Evolutionary conservation across 2,113 vertebrate genomes (phyloP).

Genomic region (Dascyllus trimaculatus): DNA sequence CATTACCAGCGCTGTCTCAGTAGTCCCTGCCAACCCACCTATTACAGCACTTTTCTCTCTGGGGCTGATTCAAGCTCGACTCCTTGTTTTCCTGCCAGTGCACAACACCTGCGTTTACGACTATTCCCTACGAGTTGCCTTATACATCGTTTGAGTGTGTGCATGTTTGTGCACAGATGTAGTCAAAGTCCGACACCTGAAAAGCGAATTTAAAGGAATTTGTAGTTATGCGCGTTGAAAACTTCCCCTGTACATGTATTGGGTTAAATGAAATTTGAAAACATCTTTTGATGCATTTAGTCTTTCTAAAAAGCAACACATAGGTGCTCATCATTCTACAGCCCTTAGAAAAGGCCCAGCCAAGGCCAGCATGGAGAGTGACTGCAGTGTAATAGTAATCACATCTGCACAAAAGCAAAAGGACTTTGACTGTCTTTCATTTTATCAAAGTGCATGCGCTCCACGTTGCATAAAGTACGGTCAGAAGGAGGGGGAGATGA

Average conservation of each 20-base stretch:
- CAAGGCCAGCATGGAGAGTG: conserved; percentile 54
- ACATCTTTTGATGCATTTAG: conserved; percentile 11
- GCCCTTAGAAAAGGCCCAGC: conserved; percentile 24
- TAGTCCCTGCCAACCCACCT: conserved; percentile 87
- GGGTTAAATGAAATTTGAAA: conserved; percentile 26
- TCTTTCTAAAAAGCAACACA: not conserved
- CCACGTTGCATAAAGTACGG: not conserved
- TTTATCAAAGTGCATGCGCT: not conserved
- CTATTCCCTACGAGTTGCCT: conserved; percentile 36
- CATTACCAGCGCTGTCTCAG: conserved; percentile 84
- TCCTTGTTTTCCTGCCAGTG: conserved; percentile 67
- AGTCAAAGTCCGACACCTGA: not conserved
- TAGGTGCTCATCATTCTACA: conserved; percentile 29
- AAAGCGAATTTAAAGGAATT: not conserved
- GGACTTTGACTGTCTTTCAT: conserved; percentile 45
- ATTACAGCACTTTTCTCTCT: conserved; percentile 88
- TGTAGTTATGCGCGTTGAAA: not conserved
- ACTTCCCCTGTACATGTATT: not conserved
- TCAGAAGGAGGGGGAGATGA: not conserved
- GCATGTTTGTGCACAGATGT: conserved; percentile 26
- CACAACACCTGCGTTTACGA: conserved; percentile 56
- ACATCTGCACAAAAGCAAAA: conserved; percentile 53
- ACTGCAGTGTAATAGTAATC: conserved; percentile 35
- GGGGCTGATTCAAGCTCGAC: conserved; percentile 79
- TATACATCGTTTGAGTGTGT: conserved; percentile 20